Evolutionary conservation across 2,113 vertebrate genomes (phyloP).

Genomic region (Nothocercus nigrocapillus): DNA sequence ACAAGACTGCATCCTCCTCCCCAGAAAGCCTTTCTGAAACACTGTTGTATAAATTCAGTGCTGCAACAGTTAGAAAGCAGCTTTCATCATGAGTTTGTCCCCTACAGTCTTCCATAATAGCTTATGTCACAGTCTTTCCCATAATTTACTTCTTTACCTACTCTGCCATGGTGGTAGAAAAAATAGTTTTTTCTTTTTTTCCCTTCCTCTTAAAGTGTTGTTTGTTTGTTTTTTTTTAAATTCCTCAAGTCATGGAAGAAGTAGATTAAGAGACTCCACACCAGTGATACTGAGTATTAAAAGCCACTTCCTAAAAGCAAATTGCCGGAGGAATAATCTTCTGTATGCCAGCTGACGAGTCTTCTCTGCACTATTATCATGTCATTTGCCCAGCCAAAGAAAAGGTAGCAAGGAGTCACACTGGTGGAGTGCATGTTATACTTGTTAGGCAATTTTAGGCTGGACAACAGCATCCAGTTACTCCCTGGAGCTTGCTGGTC

Average conservation of each 20-base stretch:
- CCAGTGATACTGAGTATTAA: neutral
- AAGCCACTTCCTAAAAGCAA: neutral
- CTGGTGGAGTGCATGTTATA: neutral
- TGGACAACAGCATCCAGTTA: neutral
- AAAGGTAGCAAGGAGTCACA: neutral
- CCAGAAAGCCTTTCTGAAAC: neutral
- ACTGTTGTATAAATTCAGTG: neutral
- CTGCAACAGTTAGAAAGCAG: neutral
- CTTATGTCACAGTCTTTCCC: neutral
- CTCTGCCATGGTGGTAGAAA: neutral
- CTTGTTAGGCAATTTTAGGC: neutral
- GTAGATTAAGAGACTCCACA: neutral
- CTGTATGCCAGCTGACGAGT: neutral
- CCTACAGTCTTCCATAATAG: neutral
- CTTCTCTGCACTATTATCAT: neutral
- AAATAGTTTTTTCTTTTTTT: neutral
- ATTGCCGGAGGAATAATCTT: neutral
- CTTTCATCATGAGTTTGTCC: neutral
- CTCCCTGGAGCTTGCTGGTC: neutral
- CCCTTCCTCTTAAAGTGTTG: neutral
- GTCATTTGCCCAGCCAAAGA: neutral
- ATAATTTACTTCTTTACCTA: neutral
- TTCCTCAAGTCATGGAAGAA: neutral
- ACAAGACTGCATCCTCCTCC: neutral
- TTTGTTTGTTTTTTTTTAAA: neutral